Base-by-base conservation (phyloP, 1,140 invertebrate genomes). In the Aplysia californica region DNA sequence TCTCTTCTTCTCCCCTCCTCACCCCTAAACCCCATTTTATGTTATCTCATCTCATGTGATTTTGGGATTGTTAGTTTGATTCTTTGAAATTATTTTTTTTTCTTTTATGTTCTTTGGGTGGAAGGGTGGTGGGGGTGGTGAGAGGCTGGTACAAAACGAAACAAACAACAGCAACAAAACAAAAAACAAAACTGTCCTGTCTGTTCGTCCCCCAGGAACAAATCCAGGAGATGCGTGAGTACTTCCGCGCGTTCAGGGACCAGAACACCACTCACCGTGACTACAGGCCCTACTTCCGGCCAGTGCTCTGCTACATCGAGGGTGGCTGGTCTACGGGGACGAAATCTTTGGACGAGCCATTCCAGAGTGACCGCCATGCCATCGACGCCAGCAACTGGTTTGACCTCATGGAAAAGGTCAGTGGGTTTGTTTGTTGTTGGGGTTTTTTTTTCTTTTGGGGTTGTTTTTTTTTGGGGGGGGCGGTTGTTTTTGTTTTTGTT, bases 261-360 rank as follows among this genome's bases (percentile, higher is more conserved):
- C 82, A 84, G 41, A 74, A 87, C 61, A 29, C n/a, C 10, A 69
- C 70, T 0, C 75, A 76, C 3, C 35, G 84, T 33, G 79, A 86
- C 41, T 87, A 86, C 56, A 55, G 74, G 20, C 72, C 67, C 20
- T 87, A 85, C 59, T 87, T 87, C 50, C 85, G 84, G 76, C 82
- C 85, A 15, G 74, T 79, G 18, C 50, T 87, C 31, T 86, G 84
- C 70, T 87, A 86, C 66, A 15, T 87, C 56, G 85, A 87, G 50
- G 85, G 83, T 15, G 73, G 38, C 23, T 86, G 85, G 85, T 84
- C 81, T 1, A 38, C 80, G 50, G 80, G 76, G n/a, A n/a, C n/a
- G 2, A 78, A 79, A 21, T n/a, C 56, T 15, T 55, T 86, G 18
- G 61, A 79, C 0, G 82, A 83, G 38, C 80, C 82, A 1, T 85